A percentile compares a stretch with the other conserved stretches of the same genome.
phyloP scores from a whole-genome alignment of 2,888 invertebrate genomes.

The Lottia scabra region DNA sequence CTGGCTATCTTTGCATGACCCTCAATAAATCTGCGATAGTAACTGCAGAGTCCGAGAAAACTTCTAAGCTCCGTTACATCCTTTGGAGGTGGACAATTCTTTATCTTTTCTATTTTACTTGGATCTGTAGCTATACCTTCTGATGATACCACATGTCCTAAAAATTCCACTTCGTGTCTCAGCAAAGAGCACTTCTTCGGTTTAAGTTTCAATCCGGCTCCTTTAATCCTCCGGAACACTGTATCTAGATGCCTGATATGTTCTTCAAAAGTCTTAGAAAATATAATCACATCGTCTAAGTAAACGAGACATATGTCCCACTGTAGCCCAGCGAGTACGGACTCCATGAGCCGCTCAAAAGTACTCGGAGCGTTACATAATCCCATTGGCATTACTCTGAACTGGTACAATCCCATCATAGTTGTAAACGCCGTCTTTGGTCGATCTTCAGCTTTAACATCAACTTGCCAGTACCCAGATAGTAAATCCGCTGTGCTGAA shows the following conservation, averaged over 20 bases:
- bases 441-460: too few relatives aligned
- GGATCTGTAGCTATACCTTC: neutral
- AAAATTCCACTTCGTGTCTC: neutral
- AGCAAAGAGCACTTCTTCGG: too few relatives aligned
- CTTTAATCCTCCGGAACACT: too few relatives aligned
- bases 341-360: too few relatives aligned
- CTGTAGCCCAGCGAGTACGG: too few relatives aligned
- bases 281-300: too few relatives aligned
- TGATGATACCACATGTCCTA: neutral
- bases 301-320: too few relatives aligned
- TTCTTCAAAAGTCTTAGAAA: neutral
- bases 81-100: neutral
- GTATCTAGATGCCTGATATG: neutral
- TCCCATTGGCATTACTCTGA: constrained; percentile 9
- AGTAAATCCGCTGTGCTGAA: too few relatives aligned
- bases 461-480: constrained; percentile 8
- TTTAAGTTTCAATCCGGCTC: too few relatives aligned
- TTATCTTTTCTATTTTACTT: neutral
- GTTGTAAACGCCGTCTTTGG: constrained; percentile 10
- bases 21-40: neutral
- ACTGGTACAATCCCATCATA: constrained; percentile 2
- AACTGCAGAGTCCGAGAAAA: neutral
- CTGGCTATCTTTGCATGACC: too few relatives aligned
- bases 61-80: neutral
- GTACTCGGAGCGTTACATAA: too few relatives aligned